Evolutionary conservation across 2,113 vertebrate species (phyloP).

Genomic region (Malaclemys terrapin): DNA sequence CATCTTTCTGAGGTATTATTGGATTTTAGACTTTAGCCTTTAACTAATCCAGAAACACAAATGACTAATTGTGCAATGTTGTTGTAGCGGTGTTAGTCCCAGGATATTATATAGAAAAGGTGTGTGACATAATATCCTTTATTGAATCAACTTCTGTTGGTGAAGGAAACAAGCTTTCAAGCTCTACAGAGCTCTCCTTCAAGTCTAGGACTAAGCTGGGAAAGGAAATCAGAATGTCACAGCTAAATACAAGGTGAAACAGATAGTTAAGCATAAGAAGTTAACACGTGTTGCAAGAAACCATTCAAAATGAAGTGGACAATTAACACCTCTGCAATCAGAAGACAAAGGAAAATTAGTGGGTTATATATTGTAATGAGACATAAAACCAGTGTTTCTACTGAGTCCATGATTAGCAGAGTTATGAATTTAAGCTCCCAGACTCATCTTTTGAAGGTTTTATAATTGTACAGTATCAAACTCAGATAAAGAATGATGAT

Average conservation of each 20-base stretch:
- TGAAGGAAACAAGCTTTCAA: background rate
- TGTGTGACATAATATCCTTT: background rate
- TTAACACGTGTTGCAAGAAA: background rate
- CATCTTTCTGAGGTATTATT: background rate
- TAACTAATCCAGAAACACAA: conserved; percentile 32
- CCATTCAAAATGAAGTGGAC: background rate
- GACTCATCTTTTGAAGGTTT: background rate
- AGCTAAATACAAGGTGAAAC: background rate
- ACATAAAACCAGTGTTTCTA: background rate
- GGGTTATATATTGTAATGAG: background rate
- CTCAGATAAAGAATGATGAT: conserved; percentile 5
- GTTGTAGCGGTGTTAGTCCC: background rate
- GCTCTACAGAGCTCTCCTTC: background rate
- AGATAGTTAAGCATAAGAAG: no score
- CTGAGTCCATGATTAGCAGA: background rate
- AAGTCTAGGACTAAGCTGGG: background rate
- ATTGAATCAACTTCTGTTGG: background rate
- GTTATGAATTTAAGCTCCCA: background rate
- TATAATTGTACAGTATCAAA: background rate
- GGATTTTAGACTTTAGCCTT: conserved; percentile 36
- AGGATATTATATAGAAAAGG: background rate
- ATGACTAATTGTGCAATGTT: background rate
- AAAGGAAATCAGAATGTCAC: background rate
- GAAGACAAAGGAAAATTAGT: background rate
- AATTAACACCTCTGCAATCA: background rate